Evolutionary conservation across 2,113 vertebrate genomes (phyloP).

Genomic region (Pomatostomus ruficeps): DNA sequence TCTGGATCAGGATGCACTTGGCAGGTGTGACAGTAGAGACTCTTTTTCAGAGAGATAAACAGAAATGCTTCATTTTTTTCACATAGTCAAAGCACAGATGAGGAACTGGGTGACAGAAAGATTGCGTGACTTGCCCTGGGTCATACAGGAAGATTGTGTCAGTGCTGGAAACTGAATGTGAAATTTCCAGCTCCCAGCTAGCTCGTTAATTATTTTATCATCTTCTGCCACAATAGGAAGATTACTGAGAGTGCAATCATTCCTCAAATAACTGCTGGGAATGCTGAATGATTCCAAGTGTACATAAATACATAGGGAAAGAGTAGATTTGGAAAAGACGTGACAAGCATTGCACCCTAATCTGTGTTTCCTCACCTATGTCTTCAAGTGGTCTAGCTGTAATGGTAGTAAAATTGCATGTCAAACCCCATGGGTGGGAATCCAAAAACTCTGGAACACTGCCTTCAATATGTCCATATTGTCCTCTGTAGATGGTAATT

Average conservation of each 20-base stretch:
- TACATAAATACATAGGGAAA: neutral
- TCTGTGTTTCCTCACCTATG: neutral
- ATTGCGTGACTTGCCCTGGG: neutral
- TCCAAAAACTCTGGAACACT: neutral
- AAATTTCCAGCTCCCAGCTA: neutral
- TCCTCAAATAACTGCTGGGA: neutral
- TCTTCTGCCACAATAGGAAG: neutral
- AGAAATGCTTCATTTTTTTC: neutral
- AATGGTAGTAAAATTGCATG: neutral
- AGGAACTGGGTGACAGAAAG: conserved; percentile 8
- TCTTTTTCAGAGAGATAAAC: neutral
- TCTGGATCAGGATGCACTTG: neutral
- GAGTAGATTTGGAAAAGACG: neutral
- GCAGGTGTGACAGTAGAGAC: neutral
- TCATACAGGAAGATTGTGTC: neutral
- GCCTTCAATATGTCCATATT: neutral
- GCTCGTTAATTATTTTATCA: neutral
- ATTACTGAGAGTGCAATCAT: neutral
- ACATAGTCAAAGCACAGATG: neutral
- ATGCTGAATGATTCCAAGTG: neutral
- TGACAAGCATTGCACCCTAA: neutral
- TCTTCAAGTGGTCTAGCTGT: neutral
- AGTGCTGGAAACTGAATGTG: neutral
- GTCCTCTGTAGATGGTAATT: neutral
- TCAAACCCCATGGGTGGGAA: neutral